Evolutionary conservation across 2,113 vertebrate genomes (phyloP), one percentile per base, ranked within the genome.

Genomic region (Leuciscus idus): DNA sequence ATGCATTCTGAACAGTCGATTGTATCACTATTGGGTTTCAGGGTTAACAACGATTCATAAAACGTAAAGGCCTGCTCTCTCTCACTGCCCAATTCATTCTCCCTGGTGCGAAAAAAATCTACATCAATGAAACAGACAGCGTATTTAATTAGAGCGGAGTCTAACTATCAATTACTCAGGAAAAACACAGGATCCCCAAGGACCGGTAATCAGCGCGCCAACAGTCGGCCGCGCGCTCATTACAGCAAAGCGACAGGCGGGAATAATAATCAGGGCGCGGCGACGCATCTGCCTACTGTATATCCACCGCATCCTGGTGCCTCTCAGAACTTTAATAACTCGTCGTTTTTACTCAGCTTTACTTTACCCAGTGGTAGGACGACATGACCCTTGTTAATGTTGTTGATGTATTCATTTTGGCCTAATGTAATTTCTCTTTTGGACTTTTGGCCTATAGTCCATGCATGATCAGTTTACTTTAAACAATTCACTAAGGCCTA

Each of bases 131-230:
- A 84, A 83, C 88, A 90, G 89, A 90, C 89, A 87, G 87, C 85
- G 80, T 85, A 86, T 90, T 91, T 91, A 89, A 92, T 91, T 92
- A 91, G 88, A 89, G 87, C 85, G 43, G 79, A 83, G 84, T 89
- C 85, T 88, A 91, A 90, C 89, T 91, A 92, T 91, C 90, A 87
- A 87, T 92, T 92, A 92, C 91, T 81, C 62, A 85, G 90, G 90
- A 90, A 91, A 90, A 88, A 91, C 88, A 91, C 92, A 91, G 88
- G 84, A 86, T 91, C 88, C 91, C 85, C 86, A 88, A 92, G 89
- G 88, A 92, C 88, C 83, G 89, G 90, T 92, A 94, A 93, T 94
- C 93, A 92, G 93, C 90, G 82, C 81, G 82, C 88, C 90, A 91
- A 87, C 92, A 91, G 88, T 74, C 84, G 83, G 84, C 70, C 52